A percentile compares a stretch with the other conserved stretches of the same genome.
Evolutionary conservation across 2,888 invertebrate genomes (phyloP).

Genomic region (Coleophora flavipennella): DNA sequence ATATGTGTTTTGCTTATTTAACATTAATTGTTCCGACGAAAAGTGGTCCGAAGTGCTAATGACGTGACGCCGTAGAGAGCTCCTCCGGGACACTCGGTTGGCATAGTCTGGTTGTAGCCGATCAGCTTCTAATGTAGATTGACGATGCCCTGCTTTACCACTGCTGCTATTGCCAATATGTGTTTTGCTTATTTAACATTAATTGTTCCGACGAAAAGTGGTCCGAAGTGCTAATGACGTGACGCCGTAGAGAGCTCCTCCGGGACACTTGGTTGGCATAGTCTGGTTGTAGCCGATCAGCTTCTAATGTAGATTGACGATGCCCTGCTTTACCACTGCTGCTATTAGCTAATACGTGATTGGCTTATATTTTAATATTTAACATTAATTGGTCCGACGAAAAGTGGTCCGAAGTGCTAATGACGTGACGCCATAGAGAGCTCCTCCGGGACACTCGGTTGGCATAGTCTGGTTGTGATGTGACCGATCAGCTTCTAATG

Average conservation of each 20-base stretch:
- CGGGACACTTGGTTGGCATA: constrained; percentile 77
- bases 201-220: constrained; percentile 25
- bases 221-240: constrained; percentile 76
- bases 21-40: too few species aligned
- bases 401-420: too few species aligned
- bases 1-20: too few species aligned
- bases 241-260: constrained; percentile 71
- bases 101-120: constrained; percentile 68
- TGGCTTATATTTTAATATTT: too few species aligned
- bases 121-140: constrained; percentile 71
- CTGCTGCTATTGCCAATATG: too few species aligned
- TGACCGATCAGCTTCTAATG: constrained; percentile 78
- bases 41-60: constrained; percentile 75
- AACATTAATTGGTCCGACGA: too few species aligned
- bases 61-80: constrained; percentile 70
- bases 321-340: constrained; percentile 69
- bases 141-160: constrained; percentile 71
- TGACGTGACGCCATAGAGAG: too few species aligned
- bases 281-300: constrained; percentile 74
- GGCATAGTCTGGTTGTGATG: constrained; percentile 39
- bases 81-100: constrained; percentile 79
- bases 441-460: constrained; percentile 80
- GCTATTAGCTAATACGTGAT: too few species aligned
- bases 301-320: constrained; percentile 70
- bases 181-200: too few species aligned